A percentile compares a stretch with the other conserved stretches of the same genome.
phyloP scores from a whole-genome alignment of 2,888 invertebrate species.

The Pecten maximus region DNA sequence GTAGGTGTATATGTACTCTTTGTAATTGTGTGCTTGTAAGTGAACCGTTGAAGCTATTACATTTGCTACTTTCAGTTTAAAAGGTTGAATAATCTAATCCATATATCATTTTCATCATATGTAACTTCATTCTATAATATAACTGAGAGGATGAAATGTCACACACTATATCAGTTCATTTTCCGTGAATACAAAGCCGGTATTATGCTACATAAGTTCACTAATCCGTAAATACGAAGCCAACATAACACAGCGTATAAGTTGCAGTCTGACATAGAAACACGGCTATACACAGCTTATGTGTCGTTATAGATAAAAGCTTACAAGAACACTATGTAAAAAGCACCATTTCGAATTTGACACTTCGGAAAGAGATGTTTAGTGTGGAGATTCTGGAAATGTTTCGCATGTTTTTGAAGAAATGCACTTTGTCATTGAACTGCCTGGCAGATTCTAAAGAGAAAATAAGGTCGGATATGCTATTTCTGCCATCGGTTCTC shows the following conservation, averaged over 20 bases:
- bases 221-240: not conserved
- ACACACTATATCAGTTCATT: too few species aligned
- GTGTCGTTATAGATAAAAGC: not conserved
- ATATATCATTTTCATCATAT: too few species aligned
- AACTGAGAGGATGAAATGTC: too few species aligned
- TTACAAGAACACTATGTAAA: not conserved
- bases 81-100: too few species aligned
- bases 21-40: too few species aligned
- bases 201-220: not conserved
- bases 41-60: too few species aligned
- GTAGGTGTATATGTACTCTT: too few species aligned
- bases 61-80: too few species aligned
- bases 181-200: too few species aligned
- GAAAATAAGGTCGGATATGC: not conserved
- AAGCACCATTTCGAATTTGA: not conserved
- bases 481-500: not conserved
- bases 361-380: not conserved
- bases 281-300: not conserved
- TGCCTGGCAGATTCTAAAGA: not conserved
- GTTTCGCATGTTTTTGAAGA: not conserved
- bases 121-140: too few species aligned
- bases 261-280: not conserved
- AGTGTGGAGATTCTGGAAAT: not conserved
- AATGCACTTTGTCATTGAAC: not conserved
- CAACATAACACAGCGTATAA: not conserved